phyloP scores from a whole-genome alignment of 2,888 invertebrate species.

The Geotrupes spiniger region DNA sequence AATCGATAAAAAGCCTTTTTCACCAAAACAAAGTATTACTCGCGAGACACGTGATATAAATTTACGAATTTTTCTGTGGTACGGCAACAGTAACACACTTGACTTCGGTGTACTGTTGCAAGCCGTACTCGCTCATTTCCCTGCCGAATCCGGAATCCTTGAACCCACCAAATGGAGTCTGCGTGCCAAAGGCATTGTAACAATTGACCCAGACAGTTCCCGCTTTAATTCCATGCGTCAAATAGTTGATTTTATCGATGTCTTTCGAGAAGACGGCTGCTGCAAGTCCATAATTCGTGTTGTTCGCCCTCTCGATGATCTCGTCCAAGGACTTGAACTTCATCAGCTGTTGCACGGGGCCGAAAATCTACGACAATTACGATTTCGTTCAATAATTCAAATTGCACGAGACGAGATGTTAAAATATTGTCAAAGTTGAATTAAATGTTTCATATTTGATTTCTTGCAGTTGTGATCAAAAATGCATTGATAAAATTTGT shows the following conservation, averaged over 20 bases:
- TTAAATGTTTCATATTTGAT: too few species aligned
- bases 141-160: conserved; percentile 96
- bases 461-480: too few species aligned
- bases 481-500: too few species aligned
- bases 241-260: conserved; percentile 81
- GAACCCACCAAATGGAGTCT: conserved; percentile 94
- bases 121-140: conserved; percentile 92
- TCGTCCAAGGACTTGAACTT: conserved; percentile 86
- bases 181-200: conserved; percentile 80
- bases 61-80: conserved; percentile 20
- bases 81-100: conserved; percentile 72
- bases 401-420: too few species aligned
- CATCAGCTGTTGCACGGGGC: conserved; percentile 91
- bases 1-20: too few species aligned
- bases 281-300: conserved; percentile 88
- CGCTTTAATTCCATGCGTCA: conserved; percentile 74
- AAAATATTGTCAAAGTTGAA: too few species aligned
- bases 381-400: too few species aligned
- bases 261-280: conserved; percentile 92
- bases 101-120: conserved; percentile 91
- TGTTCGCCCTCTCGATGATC: conserved; percentile 84
- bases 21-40: too few species aligned
- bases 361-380: conserved; percentile 74
- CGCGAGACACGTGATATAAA: too few species aligned
- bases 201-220: conserved; percentile 94